Percentiles rank a stretch among this genome's conserved stretches.
phyloP scores from a whole-genome alignment of 1,140 invertebrate species.

The Agrilus planipennis region DNA sequence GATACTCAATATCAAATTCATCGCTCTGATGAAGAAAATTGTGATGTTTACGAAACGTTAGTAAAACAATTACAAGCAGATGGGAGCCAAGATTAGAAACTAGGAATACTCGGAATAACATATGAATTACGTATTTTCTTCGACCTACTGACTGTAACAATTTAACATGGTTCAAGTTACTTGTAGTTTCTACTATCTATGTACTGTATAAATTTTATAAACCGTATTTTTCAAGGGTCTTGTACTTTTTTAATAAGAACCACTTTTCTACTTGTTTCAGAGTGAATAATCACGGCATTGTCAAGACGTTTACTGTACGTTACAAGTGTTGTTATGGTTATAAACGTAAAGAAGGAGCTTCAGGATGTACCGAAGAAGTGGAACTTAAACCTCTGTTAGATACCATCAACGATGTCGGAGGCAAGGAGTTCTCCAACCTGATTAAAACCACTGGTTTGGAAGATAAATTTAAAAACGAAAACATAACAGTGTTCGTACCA shows the following conservation, averaged over 20 bases:
- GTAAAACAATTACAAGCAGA: too few relatives aligned
- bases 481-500: constrained; percentile 44
- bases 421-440: constrained; percentile 40
- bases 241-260: not conserved
- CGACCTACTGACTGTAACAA: too few relatives aligned
- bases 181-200: too few relatives aligned
- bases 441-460: constrained; percentile 35
- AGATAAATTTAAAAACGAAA: constrained; percentile 33
- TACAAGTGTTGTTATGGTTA: constrained; percentile 51
- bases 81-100: too few relatives aligned
- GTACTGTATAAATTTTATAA: too few relatives aligned
- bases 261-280: constrained; percentile 32
- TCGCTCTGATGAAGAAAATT: too few relatives aligned
- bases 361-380: constrained; percentile 39
- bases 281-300: constrained; percentile 41
- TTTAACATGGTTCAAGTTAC: too few relatives aligned
- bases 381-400: constrained; percentile 39
- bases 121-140: too few relatives aligned
- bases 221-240: too few relatives aligned
- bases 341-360: constrained; percentile 32
- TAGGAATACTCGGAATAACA: too few relatives aligned
- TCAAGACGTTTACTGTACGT: constrained; percentile 42
- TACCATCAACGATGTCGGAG: constrained; percentile 40
- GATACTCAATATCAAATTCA: too few relatives aligned
- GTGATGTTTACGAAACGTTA: too few relatives aligned